Evolutionary conservation across 2,113 vertebrate species (phyloP).

Genomic region (Aythya baeri): DNA sequence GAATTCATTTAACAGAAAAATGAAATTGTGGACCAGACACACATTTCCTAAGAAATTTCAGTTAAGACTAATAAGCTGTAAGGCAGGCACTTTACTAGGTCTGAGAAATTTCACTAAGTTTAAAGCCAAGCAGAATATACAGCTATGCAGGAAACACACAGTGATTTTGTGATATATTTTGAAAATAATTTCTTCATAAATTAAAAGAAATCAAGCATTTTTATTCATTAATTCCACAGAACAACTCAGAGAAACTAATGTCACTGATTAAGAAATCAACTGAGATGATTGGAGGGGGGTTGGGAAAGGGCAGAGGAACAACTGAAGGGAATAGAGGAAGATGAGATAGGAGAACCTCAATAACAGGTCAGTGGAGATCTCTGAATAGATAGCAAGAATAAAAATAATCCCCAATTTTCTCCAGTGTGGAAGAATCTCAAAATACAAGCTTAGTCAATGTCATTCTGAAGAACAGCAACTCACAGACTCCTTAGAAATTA

Average conservation of each 20-base stretch:
- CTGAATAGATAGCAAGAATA: not conserved
- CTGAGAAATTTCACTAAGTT: not conserved
- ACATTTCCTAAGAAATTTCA: not conserved
- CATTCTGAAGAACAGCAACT: constrained; percentile 20
- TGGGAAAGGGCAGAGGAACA: not conserved
- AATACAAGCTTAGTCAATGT: not conserved
- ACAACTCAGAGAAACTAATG: not conserved
- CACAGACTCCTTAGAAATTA: not conserved
- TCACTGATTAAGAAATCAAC: not conserved
- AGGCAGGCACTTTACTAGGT: not conserved
- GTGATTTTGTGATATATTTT: not conserved
- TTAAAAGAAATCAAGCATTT: not conserved
- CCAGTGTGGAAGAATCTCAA: not conserved
- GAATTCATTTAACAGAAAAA: not conserved
- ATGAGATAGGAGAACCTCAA: not conserved
- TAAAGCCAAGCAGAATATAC: not conserved
- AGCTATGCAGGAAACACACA: too few relatives aligned
- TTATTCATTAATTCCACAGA: not conserved
- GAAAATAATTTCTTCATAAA: not conserved
- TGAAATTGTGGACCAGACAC: not conserved
- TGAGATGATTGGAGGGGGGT: rapidly evolving
- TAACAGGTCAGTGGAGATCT: not conserved
- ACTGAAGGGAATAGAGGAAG: not conserved
- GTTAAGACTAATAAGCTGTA: not conserved
- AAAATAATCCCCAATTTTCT: not conserved